Percentiles rank a stretch among this genome's conserved stretches.
Conservation (phyloP, 2,797 vertebrate species). For the Rhinogobio ventralis region DNA sequence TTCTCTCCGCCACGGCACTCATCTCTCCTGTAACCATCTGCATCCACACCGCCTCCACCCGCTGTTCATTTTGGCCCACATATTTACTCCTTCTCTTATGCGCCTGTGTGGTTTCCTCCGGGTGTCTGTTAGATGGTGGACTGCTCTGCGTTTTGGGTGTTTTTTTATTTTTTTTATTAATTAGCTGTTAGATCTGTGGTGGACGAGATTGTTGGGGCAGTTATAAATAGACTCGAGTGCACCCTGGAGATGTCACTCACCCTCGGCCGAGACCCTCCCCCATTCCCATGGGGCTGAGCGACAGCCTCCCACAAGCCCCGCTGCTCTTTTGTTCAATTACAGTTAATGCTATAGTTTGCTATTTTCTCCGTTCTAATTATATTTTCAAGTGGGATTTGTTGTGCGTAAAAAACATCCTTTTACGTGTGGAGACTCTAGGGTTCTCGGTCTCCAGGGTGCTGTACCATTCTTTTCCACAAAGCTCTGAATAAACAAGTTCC, state of each 20-base stretch:
- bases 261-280: conserved; percentile 88
- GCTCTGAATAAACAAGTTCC: conserved; percentile 95
- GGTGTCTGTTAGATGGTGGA: conserved; percentile 56
- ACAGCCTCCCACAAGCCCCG: conserved; percentile 93
- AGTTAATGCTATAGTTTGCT: conserved; percentile 99
- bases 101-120: conserved; percentile 27
- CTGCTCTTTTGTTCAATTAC: conserved; percentile 99
- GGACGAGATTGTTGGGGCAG: conserved; percentile 83
- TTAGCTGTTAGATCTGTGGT: conserved; percentile 93
- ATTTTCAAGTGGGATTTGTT: conserved; percentile 98
- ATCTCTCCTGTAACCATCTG: conserved; percentile 31
- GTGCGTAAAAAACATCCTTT: conserved; percentile 86
- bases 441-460: conserved; percentile 87
- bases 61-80: conserved; percentile 35
- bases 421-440: conserved; percentile 84
- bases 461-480: conserved; percentile 87
- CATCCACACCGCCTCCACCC: conserved; percentile 35
- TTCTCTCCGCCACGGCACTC: conserved; percentile 65
- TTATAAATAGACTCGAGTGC: conserved; percentile 94
- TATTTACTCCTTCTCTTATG: conserved; percentile 22
- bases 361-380: conserved; percentile 96
- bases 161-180: conserved; percentile 92
- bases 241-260: conserved; percentile 84
- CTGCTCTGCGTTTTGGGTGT: conserved; percentile 56
- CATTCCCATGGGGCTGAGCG: conserved; percentile 91